Percentiles rank a stretch among this genome's conserved stretches.
Evolutionary conservation across 2,113 vertebrate species (phyloP).

Genomic region (Oncorhynchus tshawytscha): DNA sequence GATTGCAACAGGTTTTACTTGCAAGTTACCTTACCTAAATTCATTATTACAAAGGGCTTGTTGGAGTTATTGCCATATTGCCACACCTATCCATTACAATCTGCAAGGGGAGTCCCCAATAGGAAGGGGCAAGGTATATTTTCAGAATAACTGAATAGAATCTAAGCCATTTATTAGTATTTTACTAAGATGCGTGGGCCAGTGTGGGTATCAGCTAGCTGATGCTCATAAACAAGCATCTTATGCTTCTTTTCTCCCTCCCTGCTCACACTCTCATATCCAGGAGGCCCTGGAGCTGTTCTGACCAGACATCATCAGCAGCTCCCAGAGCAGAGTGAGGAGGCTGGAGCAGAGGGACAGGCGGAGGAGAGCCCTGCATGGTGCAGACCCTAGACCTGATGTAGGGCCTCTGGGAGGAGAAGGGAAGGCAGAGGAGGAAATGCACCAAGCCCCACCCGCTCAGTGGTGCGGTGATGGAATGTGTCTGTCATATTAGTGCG

Average conservation of each 20-base stretch:
- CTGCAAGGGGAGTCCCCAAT: conserved; percentile 47
- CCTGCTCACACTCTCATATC: background rate
- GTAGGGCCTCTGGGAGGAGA: conserved; percentile 28
- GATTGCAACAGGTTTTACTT: conserved; percentile 32
- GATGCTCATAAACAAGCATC: background rate
- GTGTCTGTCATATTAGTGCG: background rate
- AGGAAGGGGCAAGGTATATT: conserved; percentile 49
- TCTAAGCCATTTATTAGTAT: no score
- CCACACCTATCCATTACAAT: conserved; percentile 4
- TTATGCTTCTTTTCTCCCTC: background rate
- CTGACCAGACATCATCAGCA: conserved; percentile 87
- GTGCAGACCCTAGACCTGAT: conserved; percentile 42
- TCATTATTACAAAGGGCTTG: conserved; percentile 22
- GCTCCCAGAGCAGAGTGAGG: conserved; percentile 81
- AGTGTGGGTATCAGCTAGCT: no score
- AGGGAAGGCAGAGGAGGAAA: conserved; percentile 65
- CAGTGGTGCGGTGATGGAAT: conserved; percentile 73
- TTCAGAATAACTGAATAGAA: conserved; percentile 22
- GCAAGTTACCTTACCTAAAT: conserved; percentile 45
- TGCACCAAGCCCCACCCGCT: conserved; percentile 89
- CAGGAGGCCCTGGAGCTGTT: conserved; percentile 86
- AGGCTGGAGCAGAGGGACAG: conserved; percentile 75
- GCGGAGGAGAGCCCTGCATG: conserved; percentile 72
- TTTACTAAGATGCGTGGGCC: background rate
- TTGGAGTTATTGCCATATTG: conserved; percentile 41